Evolutionary conservation across 2,797 vertebrate genomes (phyloP).

Genomic region (Scomberomorus guttatus): DNA sequence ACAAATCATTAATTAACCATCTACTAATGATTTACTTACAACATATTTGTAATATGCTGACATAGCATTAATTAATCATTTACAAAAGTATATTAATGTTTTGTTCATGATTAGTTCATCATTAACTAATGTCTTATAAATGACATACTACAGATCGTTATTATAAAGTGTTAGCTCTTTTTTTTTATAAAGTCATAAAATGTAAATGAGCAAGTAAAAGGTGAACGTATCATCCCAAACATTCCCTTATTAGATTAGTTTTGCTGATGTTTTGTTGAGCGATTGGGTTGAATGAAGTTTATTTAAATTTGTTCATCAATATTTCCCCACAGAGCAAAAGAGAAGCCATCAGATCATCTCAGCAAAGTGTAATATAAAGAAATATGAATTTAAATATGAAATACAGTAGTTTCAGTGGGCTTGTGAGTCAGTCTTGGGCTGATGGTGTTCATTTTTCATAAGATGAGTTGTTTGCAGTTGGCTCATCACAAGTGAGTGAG

Average conservation of each 20-base stretch:
- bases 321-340: conserved; percentile 9
- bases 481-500: conserved; percentile 30
- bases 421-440: conserved; percentile 3
- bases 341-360: background rate
- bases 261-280: conserved; percentile 16
- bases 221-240: conserved; percentile 22
- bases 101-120: too few species aligned
- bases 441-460: conserved; percentile 15
- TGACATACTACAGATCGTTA: too few species aligned
- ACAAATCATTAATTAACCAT: too few species aligned
- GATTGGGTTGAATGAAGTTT: background rate
- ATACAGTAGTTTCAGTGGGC: background rate
- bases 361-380: background rate
- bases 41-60: too few species aligned
- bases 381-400: conserved; percentile 5
- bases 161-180: background rate
- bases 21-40: too few species aligned
- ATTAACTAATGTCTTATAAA: too few species aligned
- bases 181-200: conserved; percentile 50
- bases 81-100: too few species aligned
- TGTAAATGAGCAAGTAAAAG: conserved; percentile 55
- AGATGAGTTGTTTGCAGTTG: conserved; percentile 36
- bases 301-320: conserved; percentile 10
- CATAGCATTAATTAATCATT: too few species aligned
- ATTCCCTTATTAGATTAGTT: conserved; percentile 33